Evolutionary conservation across 2,797 vertebrate species (phyloP), one percentile per base, ranked within the genome.

Genomic region (Lithobates pipiens): DNA sequence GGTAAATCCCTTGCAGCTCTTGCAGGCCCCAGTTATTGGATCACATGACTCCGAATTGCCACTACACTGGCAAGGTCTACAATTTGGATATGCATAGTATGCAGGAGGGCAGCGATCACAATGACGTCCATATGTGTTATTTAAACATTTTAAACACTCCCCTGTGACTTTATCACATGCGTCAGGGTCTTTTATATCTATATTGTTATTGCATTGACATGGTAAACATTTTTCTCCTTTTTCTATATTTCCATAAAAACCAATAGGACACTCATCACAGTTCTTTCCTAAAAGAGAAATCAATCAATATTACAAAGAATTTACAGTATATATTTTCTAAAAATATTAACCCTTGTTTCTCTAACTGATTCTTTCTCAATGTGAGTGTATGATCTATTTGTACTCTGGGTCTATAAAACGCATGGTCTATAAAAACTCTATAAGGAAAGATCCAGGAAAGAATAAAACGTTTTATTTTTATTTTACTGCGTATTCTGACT

Each of bases 131-230:
- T 90, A 88, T 0, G 96, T 98, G 90, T 97, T 93, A 91, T 96
- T 88, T 61, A 97, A 92, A 90, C 97, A 97, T 88, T 81, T 95
- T 72, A 95, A 92, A 89, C 96, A 97, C 76, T 95, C 89, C 2
- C 97, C 97, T 0, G 95, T 98, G 67, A 91, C 71, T 1, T 39
- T 67, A 90, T 95, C 91, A 68, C 96, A 98, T 42, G 96, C 93
- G 0, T 91, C 84, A 0, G 77, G 88, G 73, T 98, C 96, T 0
- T 85, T 90, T 0, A 88, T 70, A 85, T 97, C 88, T 1, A 93
- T 96, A 91, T 98, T 98, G 89, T 95, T 92, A 90, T 95, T 97
- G 88, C 96, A 98, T 34, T 82, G 88, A 90, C 97, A 97, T 0
- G 90, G 91, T 16, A 42, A 68, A 77, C 97, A 97, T 50, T 25